Conservation (phyloP, 2,797 vertebrate genomes). For the Epinephelus awoara region DNA sequence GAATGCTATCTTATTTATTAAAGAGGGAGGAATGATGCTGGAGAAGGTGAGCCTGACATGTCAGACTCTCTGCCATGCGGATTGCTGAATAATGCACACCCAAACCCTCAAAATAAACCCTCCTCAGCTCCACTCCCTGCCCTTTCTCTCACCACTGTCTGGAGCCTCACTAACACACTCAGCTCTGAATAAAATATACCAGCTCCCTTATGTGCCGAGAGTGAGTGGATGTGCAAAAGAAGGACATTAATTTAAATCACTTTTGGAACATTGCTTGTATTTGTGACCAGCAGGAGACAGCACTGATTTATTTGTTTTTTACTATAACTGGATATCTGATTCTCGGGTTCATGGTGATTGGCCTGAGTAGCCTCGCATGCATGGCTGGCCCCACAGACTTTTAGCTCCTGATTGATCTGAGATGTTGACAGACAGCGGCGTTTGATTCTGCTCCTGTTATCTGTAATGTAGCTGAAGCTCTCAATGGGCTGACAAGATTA, state of each 20-base stretch:
- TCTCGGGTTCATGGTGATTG: constrained; percentile 51
- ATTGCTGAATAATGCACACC: constrained; percentile 81
- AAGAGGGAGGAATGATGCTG: constrained; percentile 46
- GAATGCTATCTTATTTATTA: constrained; percentile 61
- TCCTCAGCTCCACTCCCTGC: constrained; percentile 27
- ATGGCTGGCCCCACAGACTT: constrained; percentile 65
- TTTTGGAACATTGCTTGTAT: constrained; percentile 49
- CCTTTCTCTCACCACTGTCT: constrained; percentile 51
- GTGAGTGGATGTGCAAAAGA: constrained; percentile 57
- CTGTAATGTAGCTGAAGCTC: constrained; percentile 83
- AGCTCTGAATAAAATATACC: constrained; percentile 75
- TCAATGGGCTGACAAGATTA: constrained; percentile 85
- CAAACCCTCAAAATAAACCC: constrained; percentile 73
- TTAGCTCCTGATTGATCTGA: constrained; percentile 79
- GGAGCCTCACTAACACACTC: constrained; percentile 56
- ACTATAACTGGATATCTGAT: constrained; percentile 9
- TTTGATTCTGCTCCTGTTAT: constrained; percentile 84
- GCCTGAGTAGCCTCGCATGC: constrained; percentile 48
- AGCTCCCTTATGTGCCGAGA: constrained; percentile 41
- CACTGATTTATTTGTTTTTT: constrained; percentile 19
- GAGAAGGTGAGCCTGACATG: constrained; percentile 64
- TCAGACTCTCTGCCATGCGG: constrained; percentile 62
- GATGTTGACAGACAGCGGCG: constrained; percentile 80
- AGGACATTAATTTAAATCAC: constrained; percentile 64
- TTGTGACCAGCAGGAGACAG: constrained; percentile 40